Conservation (phyloP, 2,113 vertebrate genomes). For the Hippocampus abdominalis region DNA sequence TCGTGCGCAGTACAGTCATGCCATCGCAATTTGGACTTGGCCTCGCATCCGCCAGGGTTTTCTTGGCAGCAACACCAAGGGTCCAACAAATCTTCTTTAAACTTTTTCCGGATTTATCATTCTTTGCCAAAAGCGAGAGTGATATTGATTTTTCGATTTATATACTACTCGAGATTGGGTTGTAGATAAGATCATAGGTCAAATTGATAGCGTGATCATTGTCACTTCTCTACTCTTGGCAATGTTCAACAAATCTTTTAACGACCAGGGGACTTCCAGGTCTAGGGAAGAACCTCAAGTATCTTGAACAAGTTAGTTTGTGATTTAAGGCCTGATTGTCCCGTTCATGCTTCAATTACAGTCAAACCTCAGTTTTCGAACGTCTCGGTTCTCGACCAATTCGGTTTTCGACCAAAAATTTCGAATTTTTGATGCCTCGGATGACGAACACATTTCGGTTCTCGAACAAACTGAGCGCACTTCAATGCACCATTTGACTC, state of each 20-base stretch:
- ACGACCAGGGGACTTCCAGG: neutral
- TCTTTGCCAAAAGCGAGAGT: neutral
- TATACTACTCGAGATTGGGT: neutral
- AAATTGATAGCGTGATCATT: neutral
- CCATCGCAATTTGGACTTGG: conserved; percentile 7
- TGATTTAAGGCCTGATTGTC: too few relatives aligned
- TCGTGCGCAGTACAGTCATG: neutral
- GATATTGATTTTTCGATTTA: neutral
- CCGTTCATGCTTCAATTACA: too few relatives aligned
- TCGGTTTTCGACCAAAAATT: too few relatives aligned
- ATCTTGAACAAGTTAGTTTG: neutral
- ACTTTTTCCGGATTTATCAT: conserved; percentile 2
- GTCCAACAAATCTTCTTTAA: neutral
- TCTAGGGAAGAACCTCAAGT: neutral
- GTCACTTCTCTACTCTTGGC: neutral
- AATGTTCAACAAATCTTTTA: conserved; percentile 1
- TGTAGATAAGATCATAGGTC: neutral
- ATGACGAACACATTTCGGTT: too few relatives aligned
- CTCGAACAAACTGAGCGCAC: too few relatives aligned
- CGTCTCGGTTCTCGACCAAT: too few relatives aligned
- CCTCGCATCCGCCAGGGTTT: neutral
- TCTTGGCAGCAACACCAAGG: neutral
- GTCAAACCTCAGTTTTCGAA: too few relatives aligned
- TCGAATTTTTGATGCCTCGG: too few relatives aligned
- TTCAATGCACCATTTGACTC: too few relatives aligned